phyloP scores from a whole-genome alignment of 2,888 invertebrate species.

The Drosophila austrosaltans region DNA sequence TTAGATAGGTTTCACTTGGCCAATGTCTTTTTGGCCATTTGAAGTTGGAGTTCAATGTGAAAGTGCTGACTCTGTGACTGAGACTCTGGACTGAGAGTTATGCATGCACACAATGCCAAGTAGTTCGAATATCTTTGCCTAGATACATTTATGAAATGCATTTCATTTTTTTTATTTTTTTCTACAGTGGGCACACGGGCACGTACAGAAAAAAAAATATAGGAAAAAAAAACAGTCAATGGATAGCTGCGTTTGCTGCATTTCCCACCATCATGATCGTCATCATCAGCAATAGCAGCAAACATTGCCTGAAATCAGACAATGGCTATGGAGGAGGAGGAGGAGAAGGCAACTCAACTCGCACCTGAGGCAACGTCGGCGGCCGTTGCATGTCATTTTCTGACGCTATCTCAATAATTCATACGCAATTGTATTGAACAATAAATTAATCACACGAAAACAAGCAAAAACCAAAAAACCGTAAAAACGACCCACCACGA shows the following conservation, averaged over 20 bases:
- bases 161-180: not conserved
- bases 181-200: slow-evolving; percentile 29
- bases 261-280: slow-evolving; percentile 31
- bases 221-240: slow-evolving; percentile 17
- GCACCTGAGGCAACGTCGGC: slow-evolving; percentile 47
- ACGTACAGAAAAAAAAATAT: slow-evolving; percentile 20
- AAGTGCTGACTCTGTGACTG: slow-evolving; percentile 46
- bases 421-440: slow-evolving; percentile 77
- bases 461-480: slow-evolving; percentile 53
- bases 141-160: slow-evolving; percentile 38
- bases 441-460: slow-evolving; percentile 76
- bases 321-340: slow-evolving; percentile 41
- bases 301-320: slow-evolving; percentile 38
- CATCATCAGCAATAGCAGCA: not conserved
- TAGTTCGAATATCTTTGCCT: slow-evolving; percentile 36
- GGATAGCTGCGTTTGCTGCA: slow-evolving; percentile 37
- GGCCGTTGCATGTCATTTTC: slow-evolving; percentile 74
- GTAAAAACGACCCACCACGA: slow-evolving; percentile 47
- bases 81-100: slow-evolving; percentile 34
- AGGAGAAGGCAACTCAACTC: slow-evolving; percentile 12
- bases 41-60: slow-evolving; percentile 53
- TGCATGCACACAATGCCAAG: slow-evolving; percentile 34
- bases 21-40: slow-evolving; percentile 35
- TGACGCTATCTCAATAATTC: slow-evolving; percentile 74
- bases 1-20: slow-evolving; percentile 6